Evolutionary conservation across 2,888 invertebrate genomes (phyloP), one percentile per base, ranked within the genome.

Genomic region (Lasius fuliginosus): DNA sequence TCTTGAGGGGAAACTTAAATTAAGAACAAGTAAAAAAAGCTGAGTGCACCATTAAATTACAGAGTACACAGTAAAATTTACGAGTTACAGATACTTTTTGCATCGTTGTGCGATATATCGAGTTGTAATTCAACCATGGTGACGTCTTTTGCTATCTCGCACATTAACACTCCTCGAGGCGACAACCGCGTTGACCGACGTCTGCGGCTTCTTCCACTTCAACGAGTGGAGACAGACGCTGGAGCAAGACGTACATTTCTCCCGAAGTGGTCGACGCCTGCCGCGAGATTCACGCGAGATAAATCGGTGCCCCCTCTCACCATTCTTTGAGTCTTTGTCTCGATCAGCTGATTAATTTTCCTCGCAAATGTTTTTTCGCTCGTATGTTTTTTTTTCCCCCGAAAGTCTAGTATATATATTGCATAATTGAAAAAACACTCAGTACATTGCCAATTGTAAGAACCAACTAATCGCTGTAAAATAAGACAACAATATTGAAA

Each of bases 161-260:
- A 65, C 33, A 49, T 87, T 77, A 81, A 69, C 40, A 75, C 75
- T 64, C n/a, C 42, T 77, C 67, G 73, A 53, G 27, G 71, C 30
- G 74, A 53, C 33, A 64, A 56, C 53, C 58, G 27, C 82, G 77
- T 76, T 36, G 33, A 53, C 9, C 23, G 76, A 65, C 27, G 42
- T 58, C 23, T 15, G 53, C 15, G n/a, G 15, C 49, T 64, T 40
- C 33, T 82, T 64, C 46, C 42, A 79, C 58, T 46, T 68, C 49
- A 42, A 77, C n/a, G 56, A 73, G 42, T 23, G 42, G 27, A 65
- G 40, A 65, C 53, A 30, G n/a, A 15, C 62, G 15, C 30, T 67
- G 74, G 64, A 82, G 68, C 67, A 86, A 89, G 86, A 89, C 30
- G 58, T 86, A 88, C 81, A 73, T 65, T 46, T 73, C 88, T 86